Percentiles rank a stretch among this genome's conserved stretches.
These are phyloP conservation scores for Salpingus planirostris DNA, from an alignment of 2,888 invertebrate genomes.

Conservation along the genomic window DNA sequence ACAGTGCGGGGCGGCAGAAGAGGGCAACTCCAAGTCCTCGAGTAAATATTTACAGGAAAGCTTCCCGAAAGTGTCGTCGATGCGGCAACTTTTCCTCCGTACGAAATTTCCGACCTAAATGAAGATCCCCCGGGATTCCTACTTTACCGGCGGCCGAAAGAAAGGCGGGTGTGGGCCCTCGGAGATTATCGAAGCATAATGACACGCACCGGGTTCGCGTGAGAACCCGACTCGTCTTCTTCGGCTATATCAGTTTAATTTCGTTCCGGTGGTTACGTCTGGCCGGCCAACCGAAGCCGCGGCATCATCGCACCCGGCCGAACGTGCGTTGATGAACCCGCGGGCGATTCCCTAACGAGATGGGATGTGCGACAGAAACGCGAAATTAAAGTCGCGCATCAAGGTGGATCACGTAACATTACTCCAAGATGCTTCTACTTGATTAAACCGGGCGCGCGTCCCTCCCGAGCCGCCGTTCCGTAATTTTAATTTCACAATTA, in stretches of 20 bases:
- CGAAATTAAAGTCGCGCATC: conserved; percentile 14
- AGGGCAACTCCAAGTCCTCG: too few relatives aligned
- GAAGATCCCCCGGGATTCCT: too few relatives aligned
- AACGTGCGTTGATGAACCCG: conserved; percentile 22
- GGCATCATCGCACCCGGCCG: conserved; percentile 10
- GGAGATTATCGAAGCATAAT: conserved; percentile 10
- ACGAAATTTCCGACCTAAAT: too few relatives aligned
- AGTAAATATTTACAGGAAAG: too few relatives aligned
- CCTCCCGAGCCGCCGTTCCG: neutral
- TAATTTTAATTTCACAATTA: too few relatives aligned
- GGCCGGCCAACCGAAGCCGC: conserved; percentile 17
- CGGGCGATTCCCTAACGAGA: conserved; percentile 20
- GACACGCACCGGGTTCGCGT: conserved; percentile 18
- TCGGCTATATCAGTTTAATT: conserved; percentile 14
- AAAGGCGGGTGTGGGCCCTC: too few relatives aligned
- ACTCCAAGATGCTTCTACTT: conserved; percentile 4
- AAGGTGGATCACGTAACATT: conserved; percentile 4
- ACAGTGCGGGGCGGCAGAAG: too few relatives aligned
- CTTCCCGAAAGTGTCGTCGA: too few relatives aligned
- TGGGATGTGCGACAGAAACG: conserved; percentile 13
- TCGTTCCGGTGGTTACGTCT: conserved; percentile 17
- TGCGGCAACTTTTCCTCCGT: too few relatives aligned
- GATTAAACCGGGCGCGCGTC: conserved; percentile 1
- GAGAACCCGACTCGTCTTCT: conserved; percentile 10
- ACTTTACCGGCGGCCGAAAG: too few relatives aligned